Evolutionary conservation across 2,888 invertebrate species (phyloP).

Genomic region (Habrosyne pyritoides): DNA sequence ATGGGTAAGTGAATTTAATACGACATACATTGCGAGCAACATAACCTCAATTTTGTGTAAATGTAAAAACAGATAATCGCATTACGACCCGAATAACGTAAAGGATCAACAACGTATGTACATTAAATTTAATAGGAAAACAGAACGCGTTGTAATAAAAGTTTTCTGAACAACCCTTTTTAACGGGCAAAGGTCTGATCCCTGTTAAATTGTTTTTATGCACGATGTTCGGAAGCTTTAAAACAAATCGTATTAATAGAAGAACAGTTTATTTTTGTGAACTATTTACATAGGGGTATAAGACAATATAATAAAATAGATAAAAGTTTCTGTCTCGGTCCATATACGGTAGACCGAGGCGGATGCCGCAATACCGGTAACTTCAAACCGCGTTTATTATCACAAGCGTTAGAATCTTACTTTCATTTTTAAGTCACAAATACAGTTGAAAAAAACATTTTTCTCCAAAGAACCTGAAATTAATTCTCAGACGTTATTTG

Average conservation of each 20-base stretch:
- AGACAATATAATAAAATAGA: no score
- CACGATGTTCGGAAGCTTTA: background rate
- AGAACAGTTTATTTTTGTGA: background rate
- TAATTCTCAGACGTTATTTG: slow-evolving; percentile 42
- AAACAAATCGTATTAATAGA: slow-evolving; percentile 8
- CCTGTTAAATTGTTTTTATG: slow-evolving; percentile 9
- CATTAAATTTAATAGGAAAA: slow-evolving; percentile 5
- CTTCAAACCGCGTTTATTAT: no score
- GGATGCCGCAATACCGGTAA: no score
- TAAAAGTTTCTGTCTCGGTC: no score
- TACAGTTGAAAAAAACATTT: background rate
- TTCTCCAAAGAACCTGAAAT: slow-evolving; percentile 34
- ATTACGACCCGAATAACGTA: slow-evolving; percentile 1
- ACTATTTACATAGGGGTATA: background rate
- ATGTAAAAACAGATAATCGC: slow-evolving; percentile 2
- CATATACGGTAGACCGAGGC: no score
- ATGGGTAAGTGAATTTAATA: background rate
- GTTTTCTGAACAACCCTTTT: slow-evolving; percentile 8
- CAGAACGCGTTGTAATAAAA: slow-evolving; percentile 8
- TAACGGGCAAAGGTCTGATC: slow-evolving; percentile 7
- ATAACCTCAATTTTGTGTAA: background rate
- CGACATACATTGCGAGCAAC: background rate
- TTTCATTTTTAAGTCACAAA: background rate
- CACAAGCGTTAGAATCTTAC: no score
- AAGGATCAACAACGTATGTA: slow-evolving; percentile 3